These are phyloP conservation scores for Parelbella ahira DNA, from an alignment of 2,888 invertebrate species.

Conservation along the genomic window DNA sequence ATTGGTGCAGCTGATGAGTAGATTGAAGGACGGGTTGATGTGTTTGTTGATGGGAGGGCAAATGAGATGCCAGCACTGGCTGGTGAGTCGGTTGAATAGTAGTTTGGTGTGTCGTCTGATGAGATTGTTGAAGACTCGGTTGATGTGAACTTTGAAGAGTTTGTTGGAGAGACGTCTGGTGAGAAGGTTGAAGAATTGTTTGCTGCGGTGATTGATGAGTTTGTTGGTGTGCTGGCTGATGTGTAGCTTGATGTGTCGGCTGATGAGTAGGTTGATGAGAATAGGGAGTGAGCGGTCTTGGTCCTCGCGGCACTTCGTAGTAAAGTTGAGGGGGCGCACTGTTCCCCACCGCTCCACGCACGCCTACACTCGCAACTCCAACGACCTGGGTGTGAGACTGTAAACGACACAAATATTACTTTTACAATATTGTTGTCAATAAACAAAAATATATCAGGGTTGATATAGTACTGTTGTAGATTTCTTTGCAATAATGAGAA, in stretches of 20 bases:
- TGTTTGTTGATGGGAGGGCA: not conserved
- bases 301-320: conserved; percentile 62
- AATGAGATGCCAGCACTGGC: not conserved
- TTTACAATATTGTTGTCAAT: too few species aligned
- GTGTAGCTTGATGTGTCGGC: conserved; percentile 30
- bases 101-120: not conserved
- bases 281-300: conserved; percentile 29
- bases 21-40: not conserved
- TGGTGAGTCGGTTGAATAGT: not conserved
- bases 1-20: conserved; percentile 21
- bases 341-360: conserved; percentile 63
- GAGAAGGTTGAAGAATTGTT: conserved; percentile 28
- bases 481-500: too few species aligned
- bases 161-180: not conserved
- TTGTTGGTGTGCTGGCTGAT: conserved; percentile 20
- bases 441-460: too few species aligned
- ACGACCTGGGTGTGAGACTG: conserved; percentile 47
- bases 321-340: conserved; percentile 70
- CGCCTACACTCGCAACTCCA: conserved; percentile 60
- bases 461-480: too few species aligned
- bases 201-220: conserved; percentile 24
- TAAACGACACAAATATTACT: too few species aligned
- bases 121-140: not conserved
- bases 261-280: conserved; percentile 54
- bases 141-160: not conserved